phyloP scores from a whole-genome alignment of 2,888 invertebrate species.

The Atherix ibis region DNA sequence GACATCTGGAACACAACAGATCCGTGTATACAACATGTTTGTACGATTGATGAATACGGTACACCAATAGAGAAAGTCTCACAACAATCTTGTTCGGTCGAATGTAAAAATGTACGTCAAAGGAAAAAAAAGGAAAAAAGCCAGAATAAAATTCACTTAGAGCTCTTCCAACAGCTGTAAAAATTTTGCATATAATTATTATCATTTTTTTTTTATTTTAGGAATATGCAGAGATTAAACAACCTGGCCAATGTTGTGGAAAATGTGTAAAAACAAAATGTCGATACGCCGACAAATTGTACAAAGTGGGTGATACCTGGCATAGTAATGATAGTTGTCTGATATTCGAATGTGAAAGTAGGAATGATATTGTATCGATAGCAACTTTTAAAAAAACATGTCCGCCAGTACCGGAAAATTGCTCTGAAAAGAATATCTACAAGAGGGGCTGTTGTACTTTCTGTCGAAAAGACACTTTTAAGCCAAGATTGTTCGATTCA shows the following conservation, averaged over 20 bases:
- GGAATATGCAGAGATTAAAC: conserved; percentile 23
- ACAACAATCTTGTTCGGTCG: conserved; percentile 20
- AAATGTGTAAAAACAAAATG: conserved; percentile 28
- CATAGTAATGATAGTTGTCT: conserved; percentile 25
- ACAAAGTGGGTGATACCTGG: conserved; percentile 27
- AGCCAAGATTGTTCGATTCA: neutral
- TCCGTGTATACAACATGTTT: conserved; percentile 23
- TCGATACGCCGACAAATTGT: conserved; percentile 20
- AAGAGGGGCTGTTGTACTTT: conserved; percentile 24
- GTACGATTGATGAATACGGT: conserved; percentile 18
- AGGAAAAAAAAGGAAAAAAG: too few species aligned
- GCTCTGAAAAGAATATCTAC: conserved; percentile 19
- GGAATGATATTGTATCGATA: conserved; percentile 17
- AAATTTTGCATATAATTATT: neutral
- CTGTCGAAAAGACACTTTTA: conserved; percentile 16
- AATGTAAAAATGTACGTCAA: conserved; percentile 25
- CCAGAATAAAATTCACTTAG: too few species aligned
- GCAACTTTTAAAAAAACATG: conserved; percentile 25
- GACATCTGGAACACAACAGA: conserved; percentile 24
- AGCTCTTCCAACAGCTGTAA: too few species aligned
- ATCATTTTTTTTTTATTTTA: conserved; percentile 9
- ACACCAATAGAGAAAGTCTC: conserved; percentile 15
- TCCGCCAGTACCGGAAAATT: conserved; percentile 20
- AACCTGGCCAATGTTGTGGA: conserved; percentile 25
- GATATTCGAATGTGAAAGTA: conserved; percentile 21